These are phyloP conservation scores for Lemur catta DNA, from an alignment of 2,797 vertebrate species.

Conservation along the genomic window DNA sequence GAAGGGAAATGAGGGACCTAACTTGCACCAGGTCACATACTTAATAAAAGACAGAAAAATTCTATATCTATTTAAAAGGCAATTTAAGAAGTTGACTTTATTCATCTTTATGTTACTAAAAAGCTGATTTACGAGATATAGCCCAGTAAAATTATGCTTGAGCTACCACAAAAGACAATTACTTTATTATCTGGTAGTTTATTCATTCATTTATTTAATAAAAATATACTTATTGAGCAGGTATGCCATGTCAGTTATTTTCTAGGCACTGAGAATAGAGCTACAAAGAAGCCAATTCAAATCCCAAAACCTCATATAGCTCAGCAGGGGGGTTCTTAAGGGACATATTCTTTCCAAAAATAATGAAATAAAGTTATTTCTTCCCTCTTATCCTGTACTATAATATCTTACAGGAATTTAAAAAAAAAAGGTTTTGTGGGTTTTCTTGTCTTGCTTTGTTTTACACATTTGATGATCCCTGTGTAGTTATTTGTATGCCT, in stretches of 20 bases:
- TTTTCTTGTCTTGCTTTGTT: background rate
- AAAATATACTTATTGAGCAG: background rate
- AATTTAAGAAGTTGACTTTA: background rate
- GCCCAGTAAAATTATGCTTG: background rate
- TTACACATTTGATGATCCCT: background rate
- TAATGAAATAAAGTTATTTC: background rate
- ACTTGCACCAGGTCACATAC: background rate
- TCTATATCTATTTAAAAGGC: background rate
- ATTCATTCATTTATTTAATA: background rate
- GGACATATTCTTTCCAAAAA: background rate
- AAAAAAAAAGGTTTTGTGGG: background rate
- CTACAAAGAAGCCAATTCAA: background rate
- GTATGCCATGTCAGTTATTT: background rate
- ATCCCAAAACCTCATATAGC: background rate
- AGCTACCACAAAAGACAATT: background rate
- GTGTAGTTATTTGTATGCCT: background rate
- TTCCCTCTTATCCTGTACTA: background rate
- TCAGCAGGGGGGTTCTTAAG: background rate
- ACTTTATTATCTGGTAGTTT: background rate
- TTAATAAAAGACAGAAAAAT: background rate
- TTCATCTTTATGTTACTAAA: background rate
- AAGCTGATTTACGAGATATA: background rate
- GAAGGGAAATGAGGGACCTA: background rate
- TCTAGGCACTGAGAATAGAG: background rate
- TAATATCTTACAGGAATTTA: background rate